Evolutionary conservation across 2,888 invertebrate genomes (phyloP).

Genomic region (Germaria angustata): DNA sequence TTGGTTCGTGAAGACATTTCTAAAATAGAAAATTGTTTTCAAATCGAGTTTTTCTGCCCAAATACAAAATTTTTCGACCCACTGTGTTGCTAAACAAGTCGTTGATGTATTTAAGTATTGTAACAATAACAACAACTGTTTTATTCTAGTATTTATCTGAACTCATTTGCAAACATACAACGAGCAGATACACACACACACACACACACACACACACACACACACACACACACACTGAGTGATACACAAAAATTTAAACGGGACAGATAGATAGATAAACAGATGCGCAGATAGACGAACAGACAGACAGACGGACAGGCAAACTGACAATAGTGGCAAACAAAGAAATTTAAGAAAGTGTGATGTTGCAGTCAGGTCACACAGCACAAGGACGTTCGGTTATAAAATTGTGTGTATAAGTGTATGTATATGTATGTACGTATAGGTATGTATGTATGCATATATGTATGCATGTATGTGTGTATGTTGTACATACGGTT

Average conservation of each 20-base stretch:
- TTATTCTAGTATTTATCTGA: constrained; percentile 34
- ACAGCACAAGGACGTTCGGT: constrained; percentile 61
- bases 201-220: neutral
- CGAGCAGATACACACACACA: neutral
- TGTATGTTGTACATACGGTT: constrained; percentile 27
- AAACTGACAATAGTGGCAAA: constrained; percentile 30
- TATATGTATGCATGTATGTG: constrained; percentile 1
- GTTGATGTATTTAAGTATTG: constrained; percentile 32
- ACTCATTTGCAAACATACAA: constrained; percentile 5
- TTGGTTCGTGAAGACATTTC: too few relatives aligned
- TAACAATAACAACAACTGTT: constrained; percentile 46
- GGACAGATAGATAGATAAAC: neutral
- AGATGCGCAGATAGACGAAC: neutral
- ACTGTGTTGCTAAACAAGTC: constrained; percentile 12
- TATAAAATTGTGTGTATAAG: constrained; percentile 29
- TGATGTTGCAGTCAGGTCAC: constrained; percentile 65
- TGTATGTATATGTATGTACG: neutral
- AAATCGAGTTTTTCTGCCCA: too few relatives aligned
- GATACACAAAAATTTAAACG: too few relatives aligned
- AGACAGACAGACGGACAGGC: constrained; percentile 19
- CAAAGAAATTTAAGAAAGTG: constrained; percentile 50
- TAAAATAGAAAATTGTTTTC: too few relatives aligned
- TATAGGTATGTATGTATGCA: neutral
- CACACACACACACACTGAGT: neutral
- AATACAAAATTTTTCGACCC: too few relatives aligned